Conservation (phyloP, 2,797 vertebrate genomes). For the Podarcis lilfordi region DNA sequence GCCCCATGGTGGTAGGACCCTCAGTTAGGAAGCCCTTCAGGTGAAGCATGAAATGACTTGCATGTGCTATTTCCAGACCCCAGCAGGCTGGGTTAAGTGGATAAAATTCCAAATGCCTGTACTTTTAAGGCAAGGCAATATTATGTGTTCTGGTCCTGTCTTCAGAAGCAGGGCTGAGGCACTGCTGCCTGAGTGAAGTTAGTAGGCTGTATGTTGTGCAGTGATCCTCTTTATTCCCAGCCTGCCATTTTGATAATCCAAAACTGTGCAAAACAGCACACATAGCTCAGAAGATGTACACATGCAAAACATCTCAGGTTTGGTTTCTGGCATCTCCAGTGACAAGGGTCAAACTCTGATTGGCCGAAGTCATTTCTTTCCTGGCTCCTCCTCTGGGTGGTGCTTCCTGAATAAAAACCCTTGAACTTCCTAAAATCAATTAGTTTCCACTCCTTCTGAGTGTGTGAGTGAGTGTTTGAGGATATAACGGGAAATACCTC, state of each 20-base stretch:
- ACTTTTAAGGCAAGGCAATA: not conserved
- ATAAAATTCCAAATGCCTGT: not conserved
- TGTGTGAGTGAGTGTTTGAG: not conserved
- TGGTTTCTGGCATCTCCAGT: not conserved
- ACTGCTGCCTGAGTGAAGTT: not conserved
- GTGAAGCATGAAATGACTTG: not conserved
- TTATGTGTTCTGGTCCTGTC: not conserved
- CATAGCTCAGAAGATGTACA: not conserved
- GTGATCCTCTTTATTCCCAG: not conserved
- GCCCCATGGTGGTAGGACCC: not conserved
- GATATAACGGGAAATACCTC: too few species aligned
- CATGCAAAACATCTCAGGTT: not conserved
- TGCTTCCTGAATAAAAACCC: too few species aligned
- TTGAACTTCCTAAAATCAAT: too few species aligned
- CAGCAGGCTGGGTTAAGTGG: conserved; percentile 2
- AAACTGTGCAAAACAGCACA: not conserved
- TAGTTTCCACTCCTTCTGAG: not conserved
- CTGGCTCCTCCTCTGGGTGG: too few species aligned
- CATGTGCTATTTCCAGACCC: not conserved
- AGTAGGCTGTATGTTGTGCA: not conserved
- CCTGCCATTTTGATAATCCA: not conserved
- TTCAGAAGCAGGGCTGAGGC: not conserved
- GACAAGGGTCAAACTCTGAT: not conserved
- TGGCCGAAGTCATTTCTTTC: not conserved
- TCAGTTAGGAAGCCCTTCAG: not conserved